phyloP scores from a whole-genome alignment of 2,888 invertebrate species.

The Phyto melanocephala region DNA sequence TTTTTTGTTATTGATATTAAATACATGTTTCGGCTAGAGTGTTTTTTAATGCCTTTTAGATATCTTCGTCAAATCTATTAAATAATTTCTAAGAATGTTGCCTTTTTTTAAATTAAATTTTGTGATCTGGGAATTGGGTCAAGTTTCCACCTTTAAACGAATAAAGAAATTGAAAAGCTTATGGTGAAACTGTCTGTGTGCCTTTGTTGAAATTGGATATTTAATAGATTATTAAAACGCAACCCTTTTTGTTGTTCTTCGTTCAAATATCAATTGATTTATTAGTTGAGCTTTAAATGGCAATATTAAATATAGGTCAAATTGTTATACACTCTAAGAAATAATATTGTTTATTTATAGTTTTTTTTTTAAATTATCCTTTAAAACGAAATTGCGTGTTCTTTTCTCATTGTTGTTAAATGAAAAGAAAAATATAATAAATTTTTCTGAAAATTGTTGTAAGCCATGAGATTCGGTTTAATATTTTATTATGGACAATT shows the following conservation, averaged over 20 bases:
- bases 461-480: conserved; percentile 13
- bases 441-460: conserved; percentile 5
- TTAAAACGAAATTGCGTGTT: conserved; percentile 26
- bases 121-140: conserved; percentile 11
- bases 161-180: background rate
- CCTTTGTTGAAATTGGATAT: conserved; percentile 15
- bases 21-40: background rate
- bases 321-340: conserved; percentile 1
- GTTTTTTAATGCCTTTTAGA: background rate
- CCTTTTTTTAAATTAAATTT: background rate
- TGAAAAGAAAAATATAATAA: background rate
- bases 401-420: background rate
- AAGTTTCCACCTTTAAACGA: background rate
- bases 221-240: conserved; percentile 54
- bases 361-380: conserved; percentile 3
- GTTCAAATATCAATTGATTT: conserved; percentile 41
- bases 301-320: conserved; percentile 42
- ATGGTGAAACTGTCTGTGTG: background rate
- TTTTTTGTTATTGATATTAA: background rate
- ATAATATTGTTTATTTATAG: background rate
- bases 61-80: background rate
- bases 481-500: conserved; percentile 1
- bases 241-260: conserved; percentile 38
- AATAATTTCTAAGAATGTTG: conserved; percentile 16
- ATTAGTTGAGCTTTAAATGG: conserved; percentile 24